phyloP scores from a whole-genome alignment of 2,113 vertebrate species.

The Epinephelus cyanopodus region DNA sequence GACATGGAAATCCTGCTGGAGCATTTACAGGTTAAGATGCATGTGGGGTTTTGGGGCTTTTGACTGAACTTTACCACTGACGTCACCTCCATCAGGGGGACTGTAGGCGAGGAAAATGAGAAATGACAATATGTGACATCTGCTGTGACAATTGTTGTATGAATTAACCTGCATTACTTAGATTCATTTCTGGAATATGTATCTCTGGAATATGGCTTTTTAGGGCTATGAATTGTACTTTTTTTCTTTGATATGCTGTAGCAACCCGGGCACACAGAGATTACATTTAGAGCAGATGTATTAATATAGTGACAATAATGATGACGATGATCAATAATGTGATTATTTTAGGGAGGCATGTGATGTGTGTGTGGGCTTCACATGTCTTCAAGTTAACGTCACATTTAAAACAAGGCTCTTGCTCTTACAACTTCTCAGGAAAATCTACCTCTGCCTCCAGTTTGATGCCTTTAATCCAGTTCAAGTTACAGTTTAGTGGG shows the following conservation, averaged over 20 bases:
- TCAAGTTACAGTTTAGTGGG: constrained; percentile 73
- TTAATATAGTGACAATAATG: constrained; percentile 56
- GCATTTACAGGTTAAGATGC: constrained; percentile 55
- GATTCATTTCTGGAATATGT: constrained; percentile 75
- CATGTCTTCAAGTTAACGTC: constrained; percentile 59
- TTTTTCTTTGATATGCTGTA: constrained; percentile 67
- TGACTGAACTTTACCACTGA: constrained; percentile 58
- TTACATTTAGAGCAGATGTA: constrained; percentile 71
- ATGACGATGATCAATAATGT: too few relatives aligned
- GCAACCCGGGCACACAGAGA: constrained; percentile 70
- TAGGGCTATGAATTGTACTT: constrained; percentile 74
- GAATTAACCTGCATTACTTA: constrained; percentile 77
- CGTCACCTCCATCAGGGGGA: constrained; percentile 50
- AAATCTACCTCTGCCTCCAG: constrained; percentile 87
- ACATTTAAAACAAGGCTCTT: constrained; percentile 71
- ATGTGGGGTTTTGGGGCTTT: constrained; percentile 39
- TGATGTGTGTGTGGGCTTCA: constrained; percentile 46
- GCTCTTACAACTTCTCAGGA: constrained; percentile 84
- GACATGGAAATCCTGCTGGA: constrained; percentile 41
- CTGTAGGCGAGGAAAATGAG: constrained; percentile 59
- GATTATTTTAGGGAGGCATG: constrained; percentile 64
- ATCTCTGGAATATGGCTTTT: constrained; percentile 71
- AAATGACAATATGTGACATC: constrained; percentile 82
- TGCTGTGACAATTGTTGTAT: constrained; percentile 84
- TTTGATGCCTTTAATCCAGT: constrained; percentile 77